phyloP scores from a whole-genome alignment of 2,797 vertebrate genomes.

The Harpagifer antarcticus region DNA sequence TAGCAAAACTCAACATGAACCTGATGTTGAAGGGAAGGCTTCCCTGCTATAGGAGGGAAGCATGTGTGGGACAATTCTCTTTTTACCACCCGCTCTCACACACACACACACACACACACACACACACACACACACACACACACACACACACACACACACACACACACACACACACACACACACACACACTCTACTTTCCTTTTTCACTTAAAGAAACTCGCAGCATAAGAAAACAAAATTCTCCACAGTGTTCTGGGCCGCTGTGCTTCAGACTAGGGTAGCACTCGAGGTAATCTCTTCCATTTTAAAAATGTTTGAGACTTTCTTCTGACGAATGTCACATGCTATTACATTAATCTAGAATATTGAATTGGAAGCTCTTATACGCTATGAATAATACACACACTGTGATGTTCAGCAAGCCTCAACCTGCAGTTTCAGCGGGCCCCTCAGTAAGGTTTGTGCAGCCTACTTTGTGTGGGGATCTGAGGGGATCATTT shows the following conservation, averaged over 20 bases:
- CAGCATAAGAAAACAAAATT: slow-evolving; percentile 67
- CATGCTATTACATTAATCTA: slow-evolving; percentile 80
- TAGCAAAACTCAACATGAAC: slow-evolving; percentile 86
- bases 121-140: too few relatives aligned
- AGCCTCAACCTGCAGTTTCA: slow-evolving; percentile 74
- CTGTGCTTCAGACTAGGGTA: slow-evolving; percentile 49
- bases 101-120: not conserved
- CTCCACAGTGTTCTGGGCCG: slow-evolving; percentile 55
- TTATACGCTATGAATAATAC: slow-evolving; percentile 77
- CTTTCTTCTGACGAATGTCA: slow-evolving; percentile 75
- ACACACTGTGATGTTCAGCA: slow-evolving; percentile 71
- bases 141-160: too few relatives aligned
- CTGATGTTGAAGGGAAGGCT: slow-evolving; percentile 84
- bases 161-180: too few relatives aligned
- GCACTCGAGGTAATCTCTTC: slow-evolving; percentile 69
- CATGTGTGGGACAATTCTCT: slow-evolving; percentile 78
- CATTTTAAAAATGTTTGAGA: slow-evolving; percentile 74
- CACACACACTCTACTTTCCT: slow-evolving; percentile 21
- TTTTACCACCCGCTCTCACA: slow-evolving; percentile 46
- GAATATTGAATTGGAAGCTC: slow-evolving; percentile 78
- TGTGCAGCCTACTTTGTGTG: slow-evolving; percentile 74
- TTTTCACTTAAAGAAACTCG: slow-evolving; percentile 67
- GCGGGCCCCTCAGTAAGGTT: slow-evolving; percentile 69
- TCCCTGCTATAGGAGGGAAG: slow-evolving; percentile 70
- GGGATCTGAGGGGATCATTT: slow-evolving; percentile 82